phyloP scores from a whole-genome alignment of 2,888 invertebrate genomes.

The Lithophane semibrunnea region DNA sequence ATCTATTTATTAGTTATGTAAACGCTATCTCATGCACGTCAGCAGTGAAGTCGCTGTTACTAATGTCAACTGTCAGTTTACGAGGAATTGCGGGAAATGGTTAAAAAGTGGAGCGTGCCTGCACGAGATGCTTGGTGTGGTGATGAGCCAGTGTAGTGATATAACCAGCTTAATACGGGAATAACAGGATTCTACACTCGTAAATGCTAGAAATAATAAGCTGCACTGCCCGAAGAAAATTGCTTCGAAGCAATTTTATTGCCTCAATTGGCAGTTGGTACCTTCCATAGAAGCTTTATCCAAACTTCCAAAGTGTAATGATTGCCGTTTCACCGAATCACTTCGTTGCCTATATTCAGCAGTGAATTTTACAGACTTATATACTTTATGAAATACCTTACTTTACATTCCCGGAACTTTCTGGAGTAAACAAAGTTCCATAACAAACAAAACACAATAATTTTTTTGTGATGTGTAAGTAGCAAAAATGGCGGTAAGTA shows the following conservation, averaged over 20 bases:
- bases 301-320: neutral
- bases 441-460: constrained; percentile 2
- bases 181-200: neutral
- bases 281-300: neutral
- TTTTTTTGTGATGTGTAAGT: neutral
- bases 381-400: neutral
- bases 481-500: neutral
- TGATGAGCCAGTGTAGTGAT: no score
- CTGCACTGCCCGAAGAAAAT: neutral
- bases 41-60: no score
- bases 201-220: neutral
- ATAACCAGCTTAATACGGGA: no score
- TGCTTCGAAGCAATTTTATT: neutral
- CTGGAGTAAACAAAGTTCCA: neutral
- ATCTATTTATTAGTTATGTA: no score
- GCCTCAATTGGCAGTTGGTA: neutral
- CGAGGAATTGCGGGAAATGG: no score
- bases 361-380: neutral
- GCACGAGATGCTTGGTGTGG: no score
- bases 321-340: no score
- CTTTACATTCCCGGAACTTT: neutral
- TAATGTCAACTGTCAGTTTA: no score
- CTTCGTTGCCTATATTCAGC: neutral
- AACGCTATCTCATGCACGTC: no score
- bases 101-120: no score